Base-by-base conservation (phyloP, 2,113 vertebrate species). In the Paedocypris sp. region DNA sequence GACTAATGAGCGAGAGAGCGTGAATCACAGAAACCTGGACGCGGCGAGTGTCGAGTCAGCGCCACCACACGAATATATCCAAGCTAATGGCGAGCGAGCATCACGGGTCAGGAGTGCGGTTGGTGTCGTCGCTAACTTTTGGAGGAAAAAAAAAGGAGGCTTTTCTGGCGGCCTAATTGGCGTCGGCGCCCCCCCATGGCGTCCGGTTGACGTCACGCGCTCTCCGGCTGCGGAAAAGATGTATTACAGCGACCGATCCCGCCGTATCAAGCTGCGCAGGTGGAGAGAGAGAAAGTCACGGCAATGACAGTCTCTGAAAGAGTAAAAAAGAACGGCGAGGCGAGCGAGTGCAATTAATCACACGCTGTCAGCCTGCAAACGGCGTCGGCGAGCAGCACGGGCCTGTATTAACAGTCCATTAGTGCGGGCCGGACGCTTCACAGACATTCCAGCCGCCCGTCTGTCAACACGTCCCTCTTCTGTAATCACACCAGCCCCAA, bases 391-490 rank as follows among this genome's bases (percentile, higher is more conserved):
- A 69, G 72, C 80, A 77, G 63, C 72, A 75, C 71, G 77, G 69
- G 73, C 72, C 74, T 79, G 80, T 84, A 79, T 89, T 88, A 86
- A 69, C 80, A 68, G 62, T 80, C 86, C 88, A 87, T 90, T 90
- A 90, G 86, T 66, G 66, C 74, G 80, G 77, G 65, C 66, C 73
- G 8, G 76, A 68, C 72, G 76, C 80, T 82, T 81, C 76, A 83
- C 78, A 75, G 65, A 68, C 23, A 66, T 68, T 64, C 70, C 68
- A 67, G 71, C 78, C 77, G 75, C 74, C 75, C 16, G 70, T 68
- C 75, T 77, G 63, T 74, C 72, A 53, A 28, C 68, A 61, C 52
- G 18, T 67, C 50, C 50, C 45, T 3, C 52, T 33, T 60, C 68
- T 64, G 52, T 61, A 64, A 73, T 66, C 64, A 73, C 67, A 66